Evolutionary conservation across 2,113 vertebrate species (phyloP), one percentile per base, ranked within the genome.

Genomic region (Corapipo altera): DNA sequence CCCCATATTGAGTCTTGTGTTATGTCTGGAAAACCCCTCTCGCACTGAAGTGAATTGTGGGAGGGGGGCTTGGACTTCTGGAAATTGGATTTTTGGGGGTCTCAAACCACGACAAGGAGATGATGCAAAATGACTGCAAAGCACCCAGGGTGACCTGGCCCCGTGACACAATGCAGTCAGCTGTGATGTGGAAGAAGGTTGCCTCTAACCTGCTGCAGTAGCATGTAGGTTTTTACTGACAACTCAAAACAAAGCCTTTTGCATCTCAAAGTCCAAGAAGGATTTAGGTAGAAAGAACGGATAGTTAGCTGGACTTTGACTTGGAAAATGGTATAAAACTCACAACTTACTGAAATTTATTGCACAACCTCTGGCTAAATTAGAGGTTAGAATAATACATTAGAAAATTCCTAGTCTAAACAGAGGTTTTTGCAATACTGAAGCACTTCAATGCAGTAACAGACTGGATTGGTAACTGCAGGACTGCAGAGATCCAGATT

Each of bases 281-380:
- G 69, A 64, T 84, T 54, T 76, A 81, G 41, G 32, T 39, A 46
- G 51, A 89, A 48, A 66, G 21, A 49, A 67, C 18, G 73, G 37
- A 81, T 78, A 80, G 22, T 37, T 52, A 76, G 21, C 82, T 94
- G 71, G 69, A 57, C 81, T 89, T 88, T 71, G 73, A 15, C 35
- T 51, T 80, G 44, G 39, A 72, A 85, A 57, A 69, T 28, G 8
- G 19, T 33, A 15, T 48, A 20, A 72, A 91, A 27, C 18, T n/a
- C 33, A 11, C 11, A n/a, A 7, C 1, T 59, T 20, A 22, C 0
- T 69, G 52, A 85, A 73, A 71, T 39, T 57, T 44, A 6, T 43
- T 93, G 41, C 4, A 27, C 24, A 59, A 6, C 2, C 5, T 92
- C 62, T 78, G 55, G 22, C 46, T 88, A 54, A 85, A 37, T 39